A percentile compares a stretch with the other conserved stretches of the same genome.
Evolutionary conservation across 2,113 vertebrate species (phyloP).

Genomic region (Merops nubicus): DNA sequence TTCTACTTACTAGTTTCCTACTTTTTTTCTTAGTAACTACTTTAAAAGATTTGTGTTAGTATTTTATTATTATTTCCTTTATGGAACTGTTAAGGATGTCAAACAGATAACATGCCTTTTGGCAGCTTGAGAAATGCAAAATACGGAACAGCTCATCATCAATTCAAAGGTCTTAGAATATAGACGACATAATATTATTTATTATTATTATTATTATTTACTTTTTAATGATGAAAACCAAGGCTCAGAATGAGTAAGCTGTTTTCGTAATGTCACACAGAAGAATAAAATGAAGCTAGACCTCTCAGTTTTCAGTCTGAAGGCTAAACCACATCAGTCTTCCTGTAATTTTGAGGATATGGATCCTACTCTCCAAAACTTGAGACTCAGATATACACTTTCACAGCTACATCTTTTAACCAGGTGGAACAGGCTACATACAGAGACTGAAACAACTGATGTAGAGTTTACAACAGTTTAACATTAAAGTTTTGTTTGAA

Average conservation of each 20-base stretch:
- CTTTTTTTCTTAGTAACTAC: not conserved
- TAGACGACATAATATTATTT: not conserved
- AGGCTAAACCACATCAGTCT: not conserved
- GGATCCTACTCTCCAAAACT: not conserved
- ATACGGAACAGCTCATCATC: not conserved
- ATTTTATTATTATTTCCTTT: not conserved
- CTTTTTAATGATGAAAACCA: not conserved
- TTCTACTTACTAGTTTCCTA: not conserved
- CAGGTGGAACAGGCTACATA: not conserved
- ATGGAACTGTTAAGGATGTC: not conserved
- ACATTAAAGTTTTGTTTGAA: not conserved
- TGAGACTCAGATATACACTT: not conserved
- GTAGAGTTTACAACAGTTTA: not conserved
- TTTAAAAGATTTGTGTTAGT: not conserved
- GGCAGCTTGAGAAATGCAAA: not conserved
- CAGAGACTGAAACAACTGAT: not conserved
- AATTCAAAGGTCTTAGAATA: not conserved
- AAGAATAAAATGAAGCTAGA: not conserved
- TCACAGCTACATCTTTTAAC: not conserved
- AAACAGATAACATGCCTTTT: not conserved
- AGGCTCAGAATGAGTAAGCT: not conserved
- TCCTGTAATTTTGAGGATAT: not conserved
- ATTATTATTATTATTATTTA: not conserved
- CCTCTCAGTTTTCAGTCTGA: not conserved
- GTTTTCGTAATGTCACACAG: not conserved